Evolutionary conservation across 2,888 invertebrate genomes (phyloP), one percentile per base, ranked within the genome.

Genomic region (Melolontha melolontha): DNA sequence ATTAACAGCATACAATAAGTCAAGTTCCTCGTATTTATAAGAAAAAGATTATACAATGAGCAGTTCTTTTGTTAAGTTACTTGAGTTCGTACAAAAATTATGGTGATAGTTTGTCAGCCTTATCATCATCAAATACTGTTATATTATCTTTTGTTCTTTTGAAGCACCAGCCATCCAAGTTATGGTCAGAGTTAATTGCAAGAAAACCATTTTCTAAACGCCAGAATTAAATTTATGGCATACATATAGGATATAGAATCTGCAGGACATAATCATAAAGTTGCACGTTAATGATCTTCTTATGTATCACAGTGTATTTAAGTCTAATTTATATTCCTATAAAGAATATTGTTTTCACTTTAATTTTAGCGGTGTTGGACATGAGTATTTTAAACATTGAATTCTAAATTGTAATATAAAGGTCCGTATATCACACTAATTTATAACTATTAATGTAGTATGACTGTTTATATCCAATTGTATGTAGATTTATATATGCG

Each of bases 401-500:
- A 42, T 17, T 42, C 14, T 52, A 12, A 52, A 64, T 51, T 64
- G 52, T 52, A 64, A 51, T 64, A 50, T 64, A 52, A 64, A 50
- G 29, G 42, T 44, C 16, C 16, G 52, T 42, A 64, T 29, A 27
- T 52, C 52, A 50, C 27, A 6, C 41, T 51, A 64, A 64, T 51
- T 64, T 49, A 66, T 55, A 55, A 17, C 44, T 44, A 66, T 66
- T 65, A 52, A 57, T 55, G 47, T 55, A 47, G 16, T 22, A 27
- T 22, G 66, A 27, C 17, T 27, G 55, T 66, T 63, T 55, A 59
- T 62, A 59, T 66, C 17, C 65, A 14, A 62, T 69, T 69, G 59
- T 69, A 66, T 69, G 69, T 54, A 66, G 57, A 66, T 69, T 11
- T 55, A 49, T 44, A 66, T 42, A 49, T 57, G 51, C 57, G 14